phyloP scores from a whole-genome alignment of 2,888 invertebrate genomes.

The Erebia ligea region DNA sequence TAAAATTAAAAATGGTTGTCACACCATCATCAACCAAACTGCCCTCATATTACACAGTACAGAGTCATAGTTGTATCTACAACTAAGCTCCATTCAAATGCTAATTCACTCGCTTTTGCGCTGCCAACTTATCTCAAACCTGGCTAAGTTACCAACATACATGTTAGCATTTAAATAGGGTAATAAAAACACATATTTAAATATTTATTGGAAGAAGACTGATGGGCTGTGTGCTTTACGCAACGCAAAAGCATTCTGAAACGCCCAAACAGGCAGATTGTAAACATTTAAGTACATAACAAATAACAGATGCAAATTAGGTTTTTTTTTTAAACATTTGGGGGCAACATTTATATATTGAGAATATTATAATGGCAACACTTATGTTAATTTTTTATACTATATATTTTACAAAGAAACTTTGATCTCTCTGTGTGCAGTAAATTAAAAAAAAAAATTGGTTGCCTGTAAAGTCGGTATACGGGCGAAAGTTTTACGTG shows the following conservation, averaged over 20 bases:
- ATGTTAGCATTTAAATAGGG: background rate
- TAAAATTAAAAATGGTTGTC: background rate
- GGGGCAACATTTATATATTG: background rate
- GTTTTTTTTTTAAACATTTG: background rate
- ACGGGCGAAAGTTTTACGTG: too few species aligned
- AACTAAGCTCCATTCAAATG: too few species aligned
- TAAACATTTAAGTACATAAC: constrained; percentile 6
- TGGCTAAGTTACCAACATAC: too few species aligned
- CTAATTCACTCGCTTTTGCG: too few species aligned
- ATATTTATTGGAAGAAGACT: background rate
- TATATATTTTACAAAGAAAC: too few species aligned
- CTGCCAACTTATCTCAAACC: too few species aligned
- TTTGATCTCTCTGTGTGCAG: too few species aligned
- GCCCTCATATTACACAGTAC: background rate
- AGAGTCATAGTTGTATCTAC: background rate
- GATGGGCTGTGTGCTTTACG: background rate
- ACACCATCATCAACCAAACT: background rate
- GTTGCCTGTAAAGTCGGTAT: too few species aligned
- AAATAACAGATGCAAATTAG: constrained; percentile 6
- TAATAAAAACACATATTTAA: background rate
- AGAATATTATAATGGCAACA: constrained; percentile 2
- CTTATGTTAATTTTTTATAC: background rate
- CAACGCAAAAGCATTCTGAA: background rate
- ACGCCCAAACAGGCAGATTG: background rate
- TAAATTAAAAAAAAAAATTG: too few species aligned